Evolutionary conservation across 2,888 invertebrate genomes (phyloP).

Genomic region (Meteorus colon): DNA sequence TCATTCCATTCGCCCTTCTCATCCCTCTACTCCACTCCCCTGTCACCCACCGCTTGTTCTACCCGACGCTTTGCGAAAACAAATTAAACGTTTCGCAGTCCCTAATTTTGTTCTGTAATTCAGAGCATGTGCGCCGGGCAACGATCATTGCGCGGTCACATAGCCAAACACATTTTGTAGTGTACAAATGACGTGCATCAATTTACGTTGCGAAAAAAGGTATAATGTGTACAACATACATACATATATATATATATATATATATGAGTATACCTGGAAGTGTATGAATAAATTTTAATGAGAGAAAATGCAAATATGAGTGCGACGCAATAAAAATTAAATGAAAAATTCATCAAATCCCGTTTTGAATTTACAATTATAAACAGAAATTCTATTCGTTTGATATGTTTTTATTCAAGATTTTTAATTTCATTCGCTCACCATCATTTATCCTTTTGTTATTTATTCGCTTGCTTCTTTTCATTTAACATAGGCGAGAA

Average conservation of each 20-base stretch:
- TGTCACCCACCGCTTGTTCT: neutral
- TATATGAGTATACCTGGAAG: neutral
- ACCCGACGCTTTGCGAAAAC: constrained; percentile 39
- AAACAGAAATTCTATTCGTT: neutral
- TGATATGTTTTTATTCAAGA: neutral
- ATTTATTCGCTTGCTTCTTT: neutral
- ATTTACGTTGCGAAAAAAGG: constrained; percentile 16
- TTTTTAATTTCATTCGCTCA: neutral
- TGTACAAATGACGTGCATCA: constrained; percentile 26
- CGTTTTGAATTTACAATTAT: neutral
- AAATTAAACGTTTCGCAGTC: constrained; percentile 48
- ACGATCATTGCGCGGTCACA: constrained; percentile 23
- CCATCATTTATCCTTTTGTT: neutral
- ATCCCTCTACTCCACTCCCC: constrained; percentile 10
- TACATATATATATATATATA: too few relatives aligned
- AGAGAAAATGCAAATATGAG: neutral
- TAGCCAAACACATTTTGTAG: constrained; percentile 13
- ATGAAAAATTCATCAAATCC: neutral
- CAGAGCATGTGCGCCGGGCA: constrained; percentile 34
- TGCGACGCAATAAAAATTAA: neutral
- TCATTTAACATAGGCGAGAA: neutral
- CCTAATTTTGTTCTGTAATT: constrained; percentile 44
- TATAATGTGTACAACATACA: neutral
- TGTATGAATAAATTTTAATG: neutral
- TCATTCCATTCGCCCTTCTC: constrained; percentile 38